A percentile compares a stretch with the other conserved stretches of the same genome.
Conservation (phyloP, 2,797 vertebrate species). For the Ctenopoma kingsleyae region DNA sequence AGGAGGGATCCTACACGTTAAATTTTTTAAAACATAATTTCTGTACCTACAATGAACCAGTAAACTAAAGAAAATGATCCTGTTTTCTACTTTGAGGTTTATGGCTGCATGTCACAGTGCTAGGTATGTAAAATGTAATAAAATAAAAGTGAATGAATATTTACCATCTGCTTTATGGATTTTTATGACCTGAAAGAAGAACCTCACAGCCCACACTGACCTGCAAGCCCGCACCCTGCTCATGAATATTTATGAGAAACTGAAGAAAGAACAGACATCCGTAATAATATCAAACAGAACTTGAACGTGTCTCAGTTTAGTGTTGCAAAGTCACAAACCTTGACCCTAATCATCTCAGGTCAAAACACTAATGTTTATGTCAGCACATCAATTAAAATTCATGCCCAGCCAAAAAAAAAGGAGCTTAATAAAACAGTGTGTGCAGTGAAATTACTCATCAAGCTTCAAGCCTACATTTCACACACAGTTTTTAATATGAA, state of each 20-base stretch:
- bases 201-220: slow-evolving; percentile 30
- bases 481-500: neutral
- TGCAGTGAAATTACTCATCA: neutral
- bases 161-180: slow-evolving; percentile 30
- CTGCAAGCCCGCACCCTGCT: slow-evolving; percentile 13
- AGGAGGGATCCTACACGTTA: neutral
- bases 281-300: slow-evolving; percentile 42
- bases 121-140: slow-evolving; percentile 23
- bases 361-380: slow-evolving; percentile 47
- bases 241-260: slow-evolving; percentile 63
- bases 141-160: slow-evolving; percentile 23
- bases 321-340: slow-evolving; percentile 48
- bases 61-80: neutral
- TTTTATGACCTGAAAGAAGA: slow-evolving; percentile 37
- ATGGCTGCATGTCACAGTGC: neutral
- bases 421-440: slow-evolving; percentile 7
- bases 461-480: neutral
- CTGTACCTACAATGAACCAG: neutral
- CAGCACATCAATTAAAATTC: slow-evolving; percentile 37
- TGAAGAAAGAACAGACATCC: slow-evolving; percentile 19
- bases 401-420: slow-evolving; percentile 12
- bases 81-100: neutral
- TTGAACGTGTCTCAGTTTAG: slow-evolving; percentile 35
- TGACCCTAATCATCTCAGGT: slow-evolving; percentile 48
- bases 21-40: slow-evolving; percentile 15